Base-by-base conservation (phyloP, 2,797 vertebrate genomes). In the Crax fasciolata region DNA sequence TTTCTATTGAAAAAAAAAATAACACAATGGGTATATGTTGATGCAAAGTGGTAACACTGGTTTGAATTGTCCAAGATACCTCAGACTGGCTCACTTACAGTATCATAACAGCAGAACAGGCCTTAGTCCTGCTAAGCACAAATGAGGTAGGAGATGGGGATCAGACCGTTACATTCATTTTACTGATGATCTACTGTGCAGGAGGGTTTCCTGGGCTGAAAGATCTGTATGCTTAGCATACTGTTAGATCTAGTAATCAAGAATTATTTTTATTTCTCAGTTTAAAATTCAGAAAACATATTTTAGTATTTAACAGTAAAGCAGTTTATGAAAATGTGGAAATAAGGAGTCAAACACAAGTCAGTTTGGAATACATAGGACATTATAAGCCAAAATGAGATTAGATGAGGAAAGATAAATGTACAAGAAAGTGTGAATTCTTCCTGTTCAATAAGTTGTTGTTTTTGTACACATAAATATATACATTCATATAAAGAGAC, bases 91-190 rank as follows among this genome's bases (percentile, higher is more conserved):
- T 83, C 58, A 77, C 63, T 72, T 58, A 48, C 27, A 72, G 35
- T 66, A 30, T 41, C 38, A 13, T 55, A 55, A 85, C 8, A 80
- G n/a, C 39, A 62, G 67, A 83, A 87, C 24, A 51, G 41, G 28
- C 49, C 39, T 14, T 14, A 32, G 67, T 85, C 86, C 62, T 89
- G 41, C 72, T 80, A 35, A 58, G 79, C n/a, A 46, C 58, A 89
- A 74, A 87, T 61, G 27, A 72, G 21, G 7, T 46, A 35, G 18
- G 27, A 72, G 21, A 8, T 46, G 39, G 18, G 25, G 16, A 79
- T 93, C 27, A 91, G 62, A 57, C 24, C 15, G 51, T 90, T 84
- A 82, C 59, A 82, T 73, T 89, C 13, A 43, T 84, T 88, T 63
- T 66, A 27, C 27, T 63, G 84, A 43, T 8, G 67, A 77, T 52